Evolutionary conservation across 2,888 invertebrate genomes (phyloP), one percentile per base, ranked within the genome.

Genomic region (Helicoverpa assulta): DNA sequence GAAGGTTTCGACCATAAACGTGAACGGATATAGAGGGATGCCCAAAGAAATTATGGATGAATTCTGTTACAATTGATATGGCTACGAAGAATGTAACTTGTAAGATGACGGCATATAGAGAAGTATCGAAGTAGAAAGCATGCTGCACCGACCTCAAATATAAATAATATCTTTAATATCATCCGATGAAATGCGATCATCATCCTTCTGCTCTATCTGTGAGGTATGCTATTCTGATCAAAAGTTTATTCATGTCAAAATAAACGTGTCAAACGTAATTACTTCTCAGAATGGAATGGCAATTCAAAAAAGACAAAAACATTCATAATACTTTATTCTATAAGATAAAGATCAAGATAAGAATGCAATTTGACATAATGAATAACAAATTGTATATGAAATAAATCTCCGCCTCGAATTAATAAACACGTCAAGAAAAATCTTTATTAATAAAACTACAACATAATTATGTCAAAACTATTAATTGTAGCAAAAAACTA

Each of bases 401-500:
- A 43, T 40, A 52, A 10, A 56, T 29, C 47, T 56, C 40, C 4
- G 26, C 18, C 53, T 50, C 47, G 40, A 51, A n/a, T 56, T 43
- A 29, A n/a, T 1, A 10, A 52, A 52, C 51, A 40, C 0, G 51
- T 18, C 58, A 74, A 67, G 62, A 74, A 58, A 18, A 43, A 53
- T 21, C 18, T 51, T 50, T 10, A 55, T 43, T 43, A 64, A 78
- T 33, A 57, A 63, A 55, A 73, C 26, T 8, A 10, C 18, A 4
- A 54, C 7, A 29, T 52, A 37, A 58, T 79, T 64, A 70, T 70
- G 62, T 69, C 76, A 52, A 68, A 77, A 60, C 6, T 50, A 61
- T 65, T 66, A 70, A 61, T 80, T 14, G 57, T 4, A 19, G 43
- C 58, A 70, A 79, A 76, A 80, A 57, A 5, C 26, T 52, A 19